Base-by-base conservation (phyloP, 2,888 invertebrate genomes). In the Andrena praecox region DNA sequence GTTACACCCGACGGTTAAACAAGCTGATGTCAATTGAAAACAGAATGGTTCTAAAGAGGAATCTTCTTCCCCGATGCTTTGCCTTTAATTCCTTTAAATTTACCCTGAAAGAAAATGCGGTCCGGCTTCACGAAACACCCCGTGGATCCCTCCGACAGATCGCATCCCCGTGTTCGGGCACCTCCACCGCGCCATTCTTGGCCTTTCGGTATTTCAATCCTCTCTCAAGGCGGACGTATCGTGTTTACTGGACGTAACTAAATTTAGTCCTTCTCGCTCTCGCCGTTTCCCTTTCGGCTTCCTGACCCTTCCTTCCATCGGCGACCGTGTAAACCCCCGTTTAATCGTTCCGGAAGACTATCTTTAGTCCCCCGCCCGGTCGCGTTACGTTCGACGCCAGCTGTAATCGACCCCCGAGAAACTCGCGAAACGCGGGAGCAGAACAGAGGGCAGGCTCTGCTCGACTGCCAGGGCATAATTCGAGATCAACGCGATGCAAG, bases 201-300 rank as follows among this genome's bases (percentile, higher is more conserved):
- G 63, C 71, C 80, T 83, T 77, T 54, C 48, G 72, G 60, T 60
- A 54, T 52, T 82, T 77, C 71, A 52, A 68, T 76, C 69, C 50
- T 33, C 50, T 31, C 50, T 35, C 35, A 35, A 35, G 35, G 42
- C 68, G 68, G 66, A 80, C 63, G 85, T 73, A 74, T 77, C 77
- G 80, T 88, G 84, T 88, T 90, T 88, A 88, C 84, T 80, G 81
- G 81, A 85, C 85, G 80, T 50, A 72, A 89, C 90, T 92, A 91
- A 89, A 90, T 91, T 91, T 91, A 91, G 89, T 85, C 42, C 73
- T 72, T n/a, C 50, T 27, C 63, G 82, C 84, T 86, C 85, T 84
- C 80, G 75, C 77, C 75, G 81, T 77, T 82, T 85, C 79, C 78
- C 75, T 82, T 73, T 80, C 77, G 72, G 29, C 73, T 78, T 73